Base-by-base conservation (phyloP, 1,140 invertebrate species). In the Pinna nobilis region DNA sequence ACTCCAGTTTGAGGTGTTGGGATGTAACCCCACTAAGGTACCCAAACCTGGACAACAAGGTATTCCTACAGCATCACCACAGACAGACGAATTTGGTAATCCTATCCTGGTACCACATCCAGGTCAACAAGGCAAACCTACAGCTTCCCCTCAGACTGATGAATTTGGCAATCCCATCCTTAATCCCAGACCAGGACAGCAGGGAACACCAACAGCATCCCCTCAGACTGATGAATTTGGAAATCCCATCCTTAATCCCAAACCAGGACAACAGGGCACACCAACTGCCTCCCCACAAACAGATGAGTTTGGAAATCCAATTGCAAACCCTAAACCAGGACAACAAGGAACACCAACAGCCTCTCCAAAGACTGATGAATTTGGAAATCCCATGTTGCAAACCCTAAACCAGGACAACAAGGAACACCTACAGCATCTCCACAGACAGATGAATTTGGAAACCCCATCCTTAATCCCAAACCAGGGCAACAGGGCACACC, bases 1-100 rank as follows among this genome's bases (percentile, higher is more conserved):
- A 6, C 30, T 80, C 3, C 61, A 70, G 37, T 74, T 80, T 25
- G 70, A 69, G 33, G 53, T 80, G 15, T 32, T 74, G 6, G 78
- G 78, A 18, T 80, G 78, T 70, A 73, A 73, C 30, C 70, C 70
- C 37, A 37, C 60, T 28, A 35, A 39, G 11, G 39, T 47, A n/a
- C 61, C 44, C 13, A 9, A 32, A 1, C 70, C 49, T 30, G 50
- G 61, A 18, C 15, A 11, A 33, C 41, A 73, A 32, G 51, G 15
- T n/a, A 20, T 37, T 15, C 41, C 68, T 3, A 70, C 61, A 18
- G 28, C 51, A 41, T 59, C 64, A 33, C 66, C 59, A 75, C 51
- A 41, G 15, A 50, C 55, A 32, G 64, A 41, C n/a, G 44, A 47
- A 23, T 67, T 18, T 7, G 25, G 23, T 0, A 39, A 63, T 11